Evolutionary conservation across 1,140 invertebrate genomes (phyloP).

Genomic region (Chelonus insularis): DNA sequence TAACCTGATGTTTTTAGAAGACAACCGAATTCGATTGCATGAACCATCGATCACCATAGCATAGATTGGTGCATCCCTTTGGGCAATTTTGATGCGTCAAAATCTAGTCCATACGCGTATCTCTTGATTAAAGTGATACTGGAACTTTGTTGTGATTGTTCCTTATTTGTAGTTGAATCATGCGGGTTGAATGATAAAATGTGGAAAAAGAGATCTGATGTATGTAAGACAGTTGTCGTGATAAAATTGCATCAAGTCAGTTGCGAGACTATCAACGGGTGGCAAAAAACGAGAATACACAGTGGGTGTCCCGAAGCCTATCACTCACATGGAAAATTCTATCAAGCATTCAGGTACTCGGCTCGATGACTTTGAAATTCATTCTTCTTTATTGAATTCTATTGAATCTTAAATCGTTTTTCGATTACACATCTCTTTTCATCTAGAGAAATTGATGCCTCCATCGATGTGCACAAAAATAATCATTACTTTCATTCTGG

Average conservation of each 20-base stretch:
- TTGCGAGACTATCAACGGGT: constrained; percentile 8
- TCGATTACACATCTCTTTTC: too few species aligned
- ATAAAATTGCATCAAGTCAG: background rate
- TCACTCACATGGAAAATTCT: constrained; percentile 43
- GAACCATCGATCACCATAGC: constrained; percentile 49
- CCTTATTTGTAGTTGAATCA: too few species aligned
- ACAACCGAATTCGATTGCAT: constrained; percentile 44
- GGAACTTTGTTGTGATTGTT: background rate
- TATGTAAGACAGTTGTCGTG: background rate
- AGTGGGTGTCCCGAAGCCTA: constrained; percentile 37
- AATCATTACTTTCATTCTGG: too few species aligned
- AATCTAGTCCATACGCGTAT: constrained; percentile 37
- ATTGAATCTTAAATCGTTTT: background rate
- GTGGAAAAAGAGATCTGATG: too few species aligned
- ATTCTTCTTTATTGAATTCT: background rate
- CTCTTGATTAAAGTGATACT: background rate
- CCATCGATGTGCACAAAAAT: too few species aligned
- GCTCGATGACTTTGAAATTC: constrained; percentile 33
- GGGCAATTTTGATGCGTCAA: constrained; percentile 52
- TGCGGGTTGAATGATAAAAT: background rate
- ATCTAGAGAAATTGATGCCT: too few species aligned
- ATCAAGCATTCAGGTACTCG: constrained; percentile 39
- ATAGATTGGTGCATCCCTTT: constrained; percentile 50
- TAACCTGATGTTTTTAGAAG: too few species aligned
- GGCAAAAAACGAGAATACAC: constrained; percentile 32